These are phyloP conservation scores for Leptocoma aspasia DNA, from an alignment of 2,113 vertebrate genomes.

Conservation along the genomic window DNA sequence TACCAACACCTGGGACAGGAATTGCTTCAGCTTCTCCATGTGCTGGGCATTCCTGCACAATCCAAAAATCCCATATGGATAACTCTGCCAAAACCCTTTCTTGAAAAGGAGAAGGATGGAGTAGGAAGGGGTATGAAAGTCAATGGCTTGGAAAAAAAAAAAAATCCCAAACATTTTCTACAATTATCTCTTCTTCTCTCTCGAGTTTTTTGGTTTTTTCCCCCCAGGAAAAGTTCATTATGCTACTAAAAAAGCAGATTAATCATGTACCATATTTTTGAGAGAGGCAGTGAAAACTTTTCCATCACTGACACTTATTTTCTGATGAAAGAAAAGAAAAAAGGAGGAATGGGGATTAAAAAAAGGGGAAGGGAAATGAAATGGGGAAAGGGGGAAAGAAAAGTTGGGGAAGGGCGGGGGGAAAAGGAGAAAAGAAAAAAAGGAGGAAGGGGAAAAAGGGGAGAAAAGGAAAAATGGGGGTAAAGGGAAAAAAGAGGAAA, in stretches of 20 bases:
- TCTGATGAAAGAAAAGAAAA: not conserved
- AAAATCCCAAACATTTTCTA: not conserved
- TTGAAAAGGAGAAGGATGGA: not conserved
- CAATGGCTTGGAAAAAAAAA: not conserved
- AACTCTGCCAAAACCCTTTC: not conserved
- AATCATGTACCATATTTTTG: rapidly evolving
- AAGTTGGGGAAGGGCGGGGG: no score
- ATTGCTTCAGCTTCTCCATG: not conserved
- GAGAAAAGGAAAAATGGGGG: no score
- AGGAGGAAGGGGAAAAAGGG: not conserved
- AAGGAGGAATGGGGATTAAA: no score
- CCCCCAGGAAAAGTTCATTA: not conserved
- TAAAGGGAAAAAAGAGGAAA: no score
- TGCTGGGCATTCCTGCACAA: not conserved
- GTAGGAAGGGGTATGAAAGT: not conserved
- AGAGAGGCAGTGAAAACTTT: not conserved
- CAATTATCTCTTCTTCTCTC: not conserved
- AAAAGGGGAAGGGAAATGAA: not conserved
- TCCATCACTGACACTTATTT: not conserved
- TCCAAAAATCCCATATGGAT: rapidly evolving
- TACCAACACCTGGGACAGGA: not conserved
- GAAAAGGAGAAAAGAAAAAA: not conserved
- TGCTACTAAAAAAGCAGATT: not conserved
- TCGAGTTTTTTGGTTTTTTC: not conserved
- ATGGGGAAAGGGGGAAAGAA: not conserved